These are phyloP conservation scores for Antigone vipio DNA, from an alignment of 2,113 vertebrate species.

Conservation along the genomic window DNA sequence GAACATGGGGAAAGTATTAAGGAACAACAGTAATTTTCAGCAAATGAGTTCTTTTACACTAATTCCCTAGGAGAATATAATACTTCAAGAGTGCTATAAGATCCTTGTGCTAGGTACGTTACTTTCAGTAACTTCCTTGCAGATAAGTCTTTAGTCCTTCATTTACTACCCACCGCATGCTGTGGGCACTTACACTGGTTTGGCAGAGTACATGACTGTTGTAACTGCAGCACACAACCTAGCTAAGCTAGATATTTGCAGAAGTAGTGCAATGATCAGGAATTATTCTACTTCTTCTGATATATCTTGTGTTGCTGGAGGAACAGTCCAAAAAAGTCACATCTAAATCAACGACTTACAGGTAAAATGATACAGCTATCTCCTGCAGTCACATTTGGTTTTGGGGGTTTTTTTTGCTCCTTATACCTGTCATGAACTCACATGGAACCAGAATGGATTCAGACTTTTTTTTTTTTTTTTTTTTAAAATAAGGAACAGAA, in stretches of 20 bases:
- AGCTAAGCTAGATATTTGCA: neutral
- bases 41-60: neutral
- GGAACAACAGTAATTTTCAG: neutral
- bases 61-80: neutral
- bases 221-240: neutral
- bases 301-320: neutral
- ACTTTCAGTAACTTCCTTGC: neutral
- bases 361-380: neutral
- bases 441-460: neutral
- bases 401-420: neutral
- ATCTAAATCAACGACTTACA: neutral
- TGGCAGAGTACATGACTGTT: neutral
- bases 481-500: neutral
- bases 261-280: neutral
- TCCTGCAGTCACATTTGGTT: neutral
- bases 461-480: neutral
- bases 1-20: neutral
- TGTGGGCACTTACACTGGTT: rapidly evolving
- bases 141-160: neutral
- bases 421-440: neutral
- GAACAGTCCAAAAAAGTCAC: neutral
- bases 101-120: neutral
- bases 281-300: neutral
- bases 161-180: neutral
- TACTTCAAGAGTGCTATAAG: neutral